These are phyloP conservation scores for Periophthalmus magnuspinnatus DNA, from an alignment of 2,797 vertebrate species.

Conservation along the genomic window DNA sequence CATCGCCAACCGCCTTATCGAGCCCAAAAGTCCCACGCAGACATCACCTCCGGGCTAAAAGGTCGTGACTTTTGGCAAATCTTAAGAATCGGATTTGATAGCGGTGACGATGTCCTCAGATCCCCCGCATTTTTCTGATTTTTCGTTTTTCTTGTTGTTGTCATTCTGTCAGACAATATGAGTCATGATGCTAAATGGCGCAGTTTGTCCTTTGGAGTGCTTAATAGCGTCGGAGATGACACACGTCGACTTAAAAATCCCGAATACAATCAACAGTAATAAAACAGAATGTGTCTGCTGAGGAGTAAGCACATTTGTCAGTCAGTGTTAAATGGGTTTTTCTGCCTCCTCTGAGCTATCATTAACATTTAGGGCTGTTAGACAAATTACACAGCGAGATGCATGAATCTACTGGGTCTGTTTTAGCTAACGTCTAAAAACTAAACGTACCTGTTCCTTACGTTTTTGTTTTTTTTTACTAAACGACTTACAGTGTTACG, in stretches of 20 bases:
- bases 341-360: conserved; percentile 59
- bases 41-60: conserved; percentile 30
- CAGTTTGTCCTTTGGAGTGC: conserved; percentile 13
- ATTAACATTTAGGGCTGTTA: conserved; percentile 65
- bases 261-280: conserved; percentile 54
- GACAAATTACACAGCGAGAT: conserved; percentile 60
- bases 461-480: conserved; percentile 21
- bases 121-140: neutral
- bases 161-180: conserved; percentile 40
- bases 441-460: conserved; percentile 31
- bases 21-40: conserved; percentile 43
- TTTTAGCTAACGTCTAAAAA: conserved; percentile 33
- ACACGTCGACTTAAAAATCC: conserved; percentile 39
- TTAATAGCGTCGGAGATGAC: conserved; percentile 30
- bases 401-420: conserved; percentile 54
- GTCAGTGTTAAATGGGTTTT: conserved; percentile 64
- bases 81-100: conserved; percentile 41
- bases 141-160: neutral
- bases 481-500: conserved; percentile 50
- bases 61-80: conserved; percentile 42
- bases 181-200: conserved; percentile 18
- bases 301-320: conserved; percentile 61
- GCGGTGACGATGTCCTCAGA: conserved; percentile 51
- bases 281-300: conserved; percentile 51
- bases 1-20: conserved; percentile 57